These are phyloP conservation scores for Brachyrhaphis roseni DNA, from an alignment of 2,797 vertebrate genomes.

Conservation along the genomic window DNA sequence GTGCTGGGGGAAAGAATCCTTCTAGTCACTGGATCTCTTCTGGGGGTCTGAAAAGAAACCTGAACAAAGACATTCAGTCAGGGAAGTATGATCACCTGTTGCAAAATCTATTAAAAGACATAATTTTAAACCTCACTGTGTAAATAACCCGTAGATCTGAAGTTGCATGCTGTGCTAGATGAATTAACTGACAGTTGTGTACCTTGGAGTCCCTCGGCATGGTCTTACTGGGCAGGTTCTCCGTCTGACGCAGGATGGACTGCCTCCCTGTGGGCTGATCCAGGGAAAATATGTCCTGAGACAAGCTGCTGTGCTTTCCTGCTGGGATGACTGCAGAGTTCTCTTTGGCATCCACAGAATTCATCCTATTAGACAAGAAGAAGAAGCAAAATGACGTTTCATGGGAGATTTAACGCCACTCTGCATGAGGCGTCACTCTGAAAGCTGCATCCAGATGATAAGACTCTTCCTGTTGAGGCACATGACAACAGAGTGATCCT, in stretches of 20 bases:
- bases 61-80: conserved; percentile 55
- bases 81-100: neutral
- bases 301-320: conserved; percentile 59
- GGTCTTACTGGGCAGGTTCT: conserved; percentile 87
- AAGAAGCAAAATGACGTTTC: conserved; percentile 13
- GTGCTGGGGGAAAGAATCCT: conserved; percentile 86
- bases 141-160: neutral
- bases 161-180: neutral
- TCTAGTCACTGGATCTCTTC: conserved; percentile 89
- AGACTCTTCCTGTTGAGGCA: conserved; percentile 31
- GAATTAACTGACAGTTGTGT: neutral
- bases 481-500: neutral
- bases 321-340: conserved; percentile 74
- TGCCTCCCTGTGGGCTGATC: conserved; percentile 85
- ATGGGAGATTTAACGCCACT: neutral
- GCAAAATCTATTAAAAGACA: neutral
- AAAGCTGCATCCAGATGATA: conserved; percentile 74
- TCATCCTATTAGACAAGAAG: conserved; percentile 86
- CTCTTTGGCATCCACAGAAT: conserved; percentile 84
- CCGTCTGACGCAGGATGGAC: conserved; percentile 90
- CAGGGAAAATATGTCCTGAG: conserved; percentile 80
- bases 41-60: conserved; percentile 97
- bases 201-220: conserved; percentile 86
- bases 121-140: neutral
- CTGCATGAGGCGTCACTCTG: conserved; percentile 8